Evolutionary conservation across 2,888 invertebrate genomes (phyloP).

Genomic region (Trimorus sp.): DNA sequence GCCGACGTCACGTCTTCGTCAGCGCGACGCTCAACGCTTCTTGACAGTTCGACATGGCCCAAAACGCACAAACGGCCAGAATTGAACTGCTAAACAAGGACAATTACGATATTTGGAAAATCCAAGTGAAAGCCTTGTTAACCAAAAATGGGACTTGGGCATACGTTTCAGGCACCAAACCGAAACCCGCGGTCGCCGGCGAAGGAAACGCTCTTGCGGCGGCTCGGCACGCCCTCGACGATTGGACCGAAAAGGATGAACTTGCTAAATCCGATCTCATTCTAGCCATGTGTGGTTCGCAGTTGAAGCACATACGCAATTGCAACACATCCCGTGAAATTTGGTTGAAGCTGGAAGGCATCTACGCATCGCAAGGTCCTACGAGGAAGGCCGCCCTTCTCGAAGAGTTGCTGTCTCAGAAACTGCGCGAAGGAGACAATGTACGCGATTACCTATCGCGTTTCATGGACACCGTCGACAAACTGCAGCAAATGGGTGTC

Average conservation of each 20-base stretch:
- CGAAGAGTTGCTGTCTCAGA: not conserved
- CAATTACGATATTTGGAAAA: conserved; percentile 33
- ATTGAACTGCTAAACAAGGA: not conserved
- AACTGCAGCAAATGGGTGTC: conserved; percentile 14
- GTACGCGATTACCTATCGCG: conserved; percentile 73
- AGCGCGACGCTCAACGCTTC: no score
- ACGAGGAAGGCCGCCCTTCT: not conserved
- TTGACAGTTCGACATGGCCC: no score
- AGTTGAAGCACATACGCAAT: conserved; percentile 37
- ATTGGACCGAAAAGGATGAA: conserved; percentile 11
- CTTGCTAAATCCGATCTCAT: conserved; percentile 38
- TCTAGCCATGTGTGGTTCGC: conserved; percentile 22
- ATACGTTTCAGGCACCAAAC: conserved; percentile 24
- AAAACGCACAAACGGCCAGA: no score
- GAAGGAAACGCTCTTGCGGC: not conserved
- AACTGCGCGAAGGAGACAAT: conserved; percentile 69
- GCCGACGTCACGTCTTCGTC: no score
- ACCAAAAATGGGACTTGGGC: conserved; percentile 33
- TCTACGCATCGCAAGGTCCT: conserved; percentile 12
- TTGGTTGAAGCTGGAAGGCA: conserved; percentile 27
- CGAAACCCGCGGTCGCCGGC: not conserved
- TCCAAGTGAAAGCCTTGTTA: conserved; percentile 32
- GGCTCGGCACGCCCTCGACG: not conserved
- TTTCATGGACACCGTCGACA: not conserved
- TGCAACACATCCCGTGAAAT: conserved; percentile 54